Evolutionary conservation across 2,797 vertebrate genomes (phyloP), one percentile per base, ranked within the genome.

Genomic region (Manis pentadactyla): DNA sequence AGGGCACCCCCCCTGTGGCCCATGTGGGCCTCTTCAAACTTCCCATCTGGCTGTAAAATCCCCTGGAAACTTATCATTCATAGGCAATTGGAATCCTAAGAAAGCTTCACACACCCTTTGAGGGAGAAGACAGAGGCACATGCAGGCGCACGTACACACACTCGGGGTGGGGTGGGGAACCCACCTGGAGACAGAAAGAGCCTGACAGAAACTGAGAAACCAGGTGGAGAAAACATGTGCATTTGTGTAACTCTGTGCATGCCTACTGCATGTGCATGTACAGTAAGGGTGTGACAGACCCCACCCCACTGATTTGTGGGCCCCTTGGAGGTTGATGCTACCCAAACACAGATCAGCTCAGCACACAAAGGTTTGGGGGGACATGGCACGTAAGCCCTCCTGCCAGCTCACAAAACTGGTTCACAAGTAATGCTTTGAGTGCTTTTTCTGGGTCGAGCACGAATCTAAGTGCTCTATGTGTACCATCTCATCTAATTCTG

Each of bases 161-260:
- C 37, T 53, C 9, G 29, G 42, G 46, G 14, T 17, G n/a, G 46
- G 29, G 37, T 6, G 13, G n/a, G 5, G 51, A 69, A 25, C 2
- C 7, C 74, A 25, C 31, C 29, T 42, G 27, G 34, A 64, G 59
- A 79, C 42, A 64, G 63, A 69, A 69, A 21, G 29, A 57, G 39
- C n/a, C 21, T 34, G 8, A 31, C 2, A 23, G 27, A 61, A 29
- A 31, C 31, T 11, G 23, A 42, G 59, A 84, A 61, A 83, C 51
- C n/a, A 15, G 27, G 19, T 2, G 78, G 19, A 71, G 71, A 42
- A 21, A 37, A 19, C 0, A 13, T 0, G 5, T 1, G 2, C 9
- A 66, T 42, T 17, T n/a, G 4, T 0, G 10, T 1, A 34, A 2
- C 55, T 39, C 92, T 34, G 53, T 2, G 10, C 42, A 19, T 0